Conservation (phyloP, 2,797 vertebrate genomes). For the Anguilla obscura region DNA sequence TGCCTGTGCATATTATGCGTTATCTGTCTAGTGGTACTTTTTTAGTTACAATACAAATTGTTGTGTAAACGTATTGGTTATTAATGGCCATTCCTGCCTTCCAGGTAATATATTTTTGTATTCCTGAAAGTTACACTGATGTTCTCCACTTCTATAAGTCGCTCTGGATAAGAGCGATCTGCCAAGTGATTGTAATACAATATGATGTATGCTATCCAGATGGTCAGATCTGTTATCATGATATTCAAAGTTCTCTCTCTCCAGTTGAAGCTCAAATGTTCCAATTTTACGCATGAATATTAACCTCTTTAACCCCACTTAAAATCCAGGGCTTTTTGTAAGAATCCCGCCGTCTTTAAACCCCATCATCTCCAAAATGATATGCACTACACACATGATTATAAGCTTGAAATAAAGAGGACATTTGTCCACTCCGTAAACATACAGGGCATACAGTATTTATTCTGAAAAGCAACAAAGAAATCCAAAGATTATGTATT, state of each 20-base stretch:
- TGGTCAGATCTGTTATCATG: background rate
- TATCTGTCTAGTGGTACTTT: background rate
- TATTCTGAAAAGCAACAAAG: no score
- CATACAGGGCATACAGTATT: no score
- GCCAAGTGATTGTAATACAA: background rate
- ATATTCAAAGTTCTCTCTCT: background rate
- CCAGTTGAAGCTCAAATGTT: background rate
- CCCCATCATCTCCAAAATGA: no score
- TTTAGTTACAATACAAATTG: background rate
- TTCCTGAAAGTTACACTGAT: background rate
- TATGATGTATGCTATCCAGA: background rate
- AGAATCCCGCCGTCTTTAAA: no score
- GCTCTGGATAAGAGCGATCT: background rate
- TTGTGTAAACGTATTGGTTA: background rate
- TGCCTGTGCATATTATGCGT: background rate
- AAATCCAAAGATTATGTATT: no score
- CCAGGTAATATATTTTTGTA: no score
- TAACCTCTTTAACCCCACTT: no score
- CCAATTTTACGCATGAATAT: background rate
- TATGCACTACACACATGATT: no score
- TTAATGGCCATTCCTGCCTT: no score
- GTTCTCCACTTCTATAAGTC: background rate
- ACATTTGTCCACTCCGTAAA: no score
- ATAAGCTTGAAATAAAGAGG: no score
- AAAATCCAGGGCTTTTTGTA: no score